Percentiles rank a stretch among this genome's conserved stretches.
These are phyloP conservation scores for Pinna nobilis DNA, from an alignment of 1,140 invertebrate genomes.

Conservation along the genomic window DNA sequence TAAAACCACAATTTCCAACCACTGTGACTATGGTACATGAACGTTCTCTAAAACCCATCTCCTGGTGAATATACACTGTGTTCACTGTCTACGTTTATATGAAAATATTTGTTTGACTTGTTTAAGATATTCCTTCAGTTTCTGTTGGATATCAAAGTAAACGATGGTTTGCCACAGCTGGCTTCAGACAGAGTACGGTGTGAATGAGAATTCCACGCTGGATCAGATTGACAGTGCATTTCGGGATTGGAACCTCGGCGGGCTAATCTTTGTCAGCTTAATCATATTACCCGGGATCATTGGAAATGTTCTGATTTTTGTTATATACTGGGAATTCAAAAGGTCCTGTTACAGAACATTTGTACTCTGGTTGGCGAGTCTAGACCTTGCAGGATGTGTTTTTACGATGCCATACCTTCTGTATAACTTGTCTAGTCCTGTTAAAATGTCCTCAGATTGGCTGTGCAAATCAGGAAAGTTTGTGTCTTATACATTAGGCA, in stretches of 20 bases:
- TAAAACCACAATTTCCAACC: too few relatives aligned
- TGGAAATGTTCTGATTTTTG: constrained; percentile 10
- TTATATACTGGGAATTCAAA: constrained; percentile 7
- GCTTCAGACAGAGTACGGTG: constrained; percentile 6
- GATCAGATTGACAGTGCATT: neutral
- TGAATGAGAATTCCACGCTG: constrained; percentile 4
- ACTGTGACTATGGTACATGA: too few relatives aligned
- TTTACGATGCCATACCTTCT: constrained; percentile 13
- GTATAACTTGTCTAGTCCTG: neutral
- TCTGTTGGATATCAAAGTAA: neutral
- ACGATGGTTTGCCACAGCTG: neutral
- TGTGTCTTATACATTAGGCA: neutral
- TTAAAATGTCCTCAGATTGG: neutral
- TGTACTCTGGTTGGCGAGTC: neutral
- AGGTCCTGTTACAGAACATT: constrained; percentile 18
- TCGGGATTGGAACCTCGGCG: constrained; percentile 11
- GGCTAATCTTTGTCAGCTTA: neutral
- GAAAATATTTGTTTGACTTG: too few relatives aligned
- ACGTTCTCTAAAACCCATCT: too few relatives aligned
- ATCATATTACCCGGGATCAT: constrained; percentile 9
- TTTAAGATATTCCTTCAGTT: neutral
- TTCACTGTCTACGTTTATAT: too few relatives aligned
- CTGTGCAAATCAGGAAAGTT: constrained; percentile 14
- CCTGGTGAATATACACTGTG: too few relatives aligned
- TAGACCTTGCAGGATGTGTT: neutral